Evolutionary conservation across 2,113 vertebrate species (phyloP), one percentile per base, ranked within the genome.

Genomic region (Cyanoderma ruficeps): DNA sequence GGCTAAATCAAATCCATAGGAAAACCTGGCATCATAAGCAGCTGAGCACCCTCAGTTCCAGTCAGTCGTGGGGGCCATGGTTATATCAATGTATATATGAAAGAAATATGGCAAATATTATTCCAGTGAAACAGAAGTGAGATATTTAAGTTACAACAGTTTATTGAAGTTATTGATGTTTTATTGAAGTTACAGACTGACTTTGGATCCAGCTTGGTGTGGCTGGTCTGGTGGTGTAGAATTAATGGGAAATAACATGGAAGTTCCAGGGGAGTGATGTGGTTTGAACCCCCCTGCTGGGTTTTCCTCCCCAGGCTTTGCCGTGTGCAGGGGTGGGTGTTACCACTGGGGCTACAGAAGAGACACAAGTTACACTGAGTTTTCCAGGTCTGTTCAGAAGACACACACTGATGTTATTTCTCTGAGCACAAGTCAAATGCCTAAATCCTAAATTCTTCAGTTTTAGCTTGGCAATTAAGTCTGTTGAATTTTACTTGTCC

Each of bases 231-330:
- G 47, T 69, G 50, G 6, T 41, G 6, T 13, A 3, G 25, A 10
- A n/a, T 33, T 37, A 18, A 31, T 1, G 3, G n/a, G 39, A 53
- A 83, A 37, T 19, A 24, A 50, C 35, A 42, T 6, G 3, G 15
- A 39, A 30, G 13, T 7, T 39, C 14, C 28, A 33, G 35, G 35
- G 42, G 25, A 35, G 2, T 2, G 35, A 39, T 24, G n/a, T 57
- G 42, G 8, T 61, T 53, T 46, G 81, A 78, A 7, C 5, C 8
- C 22, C 0, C 0, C 11, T 21, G 3, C 9, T 4, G 4, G 21
- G 10, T 71, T 24, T 27, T 44, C 19, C 15, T 10, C 13, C 15
- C n/a, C 0, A 2, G 0, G 15, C 10, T 61, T 20, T 75, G 21
- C 15, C 16, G 3, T 2, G 7, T n/a, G 47, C 20, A 7, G 59